These are phyloP conservation scores for Brachionus angularis DNA, from an alignment of 1,140 invertebrate species.

Conservation along the genomic window DNA sequence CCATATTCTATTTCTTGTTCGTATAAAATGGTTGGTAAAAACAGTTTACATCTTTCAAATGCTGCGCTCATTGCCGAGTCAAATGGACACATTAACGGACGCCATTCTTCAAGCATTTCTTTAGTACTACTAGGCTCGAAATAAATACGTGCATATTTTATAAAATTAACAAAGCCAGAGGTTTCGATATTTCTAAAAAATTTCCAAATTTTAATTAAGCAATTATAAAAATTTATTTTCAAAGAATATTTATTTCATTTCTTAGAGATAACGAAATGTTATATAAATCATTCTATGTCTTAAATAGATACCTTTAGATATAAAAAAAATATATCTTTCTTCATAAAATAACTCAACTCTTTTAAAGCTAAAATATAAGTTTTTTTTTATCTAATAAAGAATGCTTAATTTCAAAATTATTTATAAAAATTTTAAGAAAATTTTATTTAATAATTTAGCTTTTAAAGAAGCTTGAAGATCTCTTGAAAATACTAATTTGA, in stretches of 20 bases:
- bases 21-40: slow-evolving; percentile 63
- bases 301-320: slow-evolving; percentile 33
- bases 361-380: too few species aligned
- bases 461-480: too few species aligned
- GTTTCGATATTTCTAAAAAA: neutral
- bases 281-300: too few species aligned
- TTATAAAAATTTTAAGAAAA: neutral
- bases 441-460: neutral
- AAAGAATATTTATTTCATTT: too few species aligned
- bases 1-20: slow-evolving; percentile 63
- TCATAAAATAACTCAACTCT: too few species aligned
- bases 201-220: slow-evolving; percentile 48
- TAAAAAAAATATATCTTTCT: too few species aligned
- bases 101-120: slow-evolving; percentile 79
- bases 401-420: slow-evolving; percentile 36
- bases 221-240: neutral
- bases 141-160: slow-evolving; percentile 59
- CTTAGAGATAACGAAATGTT: too few species aligned
- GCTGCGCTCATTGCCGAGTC: slow-evolving; percentile 54
- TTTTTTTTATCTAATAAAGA: too few species aligned
- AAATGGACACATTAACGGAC: slow-evolving; percentile 71
- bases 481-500: neutral
- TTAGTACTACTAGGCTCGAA: slow-evolving; percentile 71
- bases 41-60: neutral
- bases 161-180: slow-evolving; percentile 51